These are phyloP conservation scores for Drosophila cyrtoloma DNA, from an alignment of 2,888 invertebrate genomes.

Conservation along the genomic window DNA sequence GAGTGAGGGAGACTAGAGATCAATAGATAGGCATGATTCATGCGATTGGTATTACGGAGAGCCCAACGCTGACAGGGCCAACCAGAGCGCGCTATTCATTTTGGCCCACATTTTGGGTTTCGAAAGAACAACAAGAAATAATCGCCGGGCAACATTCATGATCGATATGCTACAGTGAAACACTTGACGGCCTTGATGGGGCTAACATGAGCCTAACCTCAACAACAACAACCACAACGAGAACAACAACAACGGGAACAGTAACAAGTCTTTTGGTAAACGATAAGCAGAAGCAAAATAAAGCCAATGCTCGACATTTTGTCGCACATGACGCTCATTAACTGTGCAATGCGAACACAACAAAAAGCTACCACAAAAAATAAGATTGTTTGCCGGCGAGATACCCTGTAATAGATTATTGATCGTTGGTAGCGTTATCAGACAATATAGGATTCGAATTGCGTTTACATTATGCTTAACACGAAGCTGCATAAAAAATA, in stretches of 20 bases:
- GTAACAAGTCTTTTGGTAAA: conserved; percentile 26
- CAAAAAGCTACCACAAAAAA: neutral
- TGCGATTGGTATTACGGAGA: conserved; percentile 56
- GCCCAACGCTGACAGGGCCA: conserved; percentile 12
- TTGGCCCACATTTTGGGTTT: conserved; percentile 38
- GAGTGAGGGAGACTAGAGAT: conserved; percentile 45
- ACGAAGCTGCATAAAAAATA: neutral
- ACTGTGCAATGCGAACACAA: conserved; percentile 8
- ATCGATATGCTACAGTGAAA: conserved; percentile 49
- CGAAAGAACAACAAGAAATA: conserved; percentile 50
- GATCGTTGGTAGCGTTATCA: neutral
- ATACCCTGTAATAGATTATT: neutral
- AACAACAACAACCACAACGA: neutral
- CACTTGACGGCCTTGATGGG: conserved; percentile 23
- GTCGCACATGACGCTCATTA: conserved; percentile 52
- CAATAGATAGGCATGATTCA: conserved; percentile 73
- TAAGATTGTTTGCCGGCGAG: too few relatives aligned
- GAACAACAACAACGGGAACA: neutral
- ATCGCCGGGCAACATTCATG: conserved; percentile 65
- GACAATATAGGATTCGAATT: neutral
- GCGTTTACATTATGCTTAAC: neutral
- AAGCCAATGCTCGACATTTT: conserved; percentile 25
- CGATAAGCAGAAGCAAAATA: conserved; percentile 39
- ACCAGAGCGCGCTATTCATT: conserved; percentile 1
- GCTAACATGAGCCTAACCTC: neutral